These are phyloP conservation scores for Drosophila barbarae DNA, from an alignment of 2,888 invertebrate genomes.

Conservation along the genomic window DNA sequence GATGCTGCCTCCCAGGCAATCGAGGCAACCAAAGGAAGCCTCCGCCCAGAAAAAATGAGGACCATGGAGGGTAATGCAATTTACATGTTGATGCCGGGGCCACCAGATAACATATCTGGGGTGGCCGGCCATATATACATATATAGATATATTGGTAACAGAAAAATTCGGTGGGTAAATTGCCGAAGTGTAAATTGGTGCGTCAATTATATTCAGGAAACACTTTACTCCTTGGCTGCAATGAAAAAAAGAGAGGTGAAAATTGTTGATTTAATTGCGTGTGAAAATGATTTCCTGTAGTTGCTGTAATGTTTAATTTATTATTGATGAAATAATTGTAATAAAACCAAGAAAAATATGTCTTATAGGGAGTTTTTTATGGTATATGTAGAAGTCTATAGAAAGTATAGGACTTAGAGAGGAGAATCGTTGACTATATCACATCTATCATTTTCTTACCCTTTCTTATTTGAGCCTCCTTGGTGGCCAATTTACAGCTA, in stretches of 20 bases:
- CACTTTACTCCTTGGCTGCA: background rate
- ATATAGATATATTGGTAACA: slow-evolving; percentile 22
- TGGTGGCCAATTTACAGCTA: slow-evolving; percentile 18
- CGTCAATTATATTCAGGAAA: slow-evolving; percentile 47
- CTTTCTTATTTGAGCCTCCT: background rate
- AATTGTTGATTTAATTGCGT: slow-evolving; percentile 7
- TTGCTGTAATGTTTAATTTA: background rate
- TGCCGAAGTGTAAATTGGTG: slow-evolving; percentile 59
- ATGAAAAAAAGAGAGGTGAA: background rate
- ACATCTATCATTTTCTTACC: background rate
- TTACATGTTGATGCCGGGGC: slow-evolving; percentile 66
- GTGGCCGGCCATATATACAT: slow-evolving; percentile 26
- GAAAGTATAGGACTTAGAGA: too few species aligned
- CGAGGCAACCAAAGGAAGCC: slow-evolving; percentile 3
- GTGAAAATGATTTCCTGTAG: slow-evolving; percentile 4
- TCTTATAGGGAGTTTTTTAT: background rate
- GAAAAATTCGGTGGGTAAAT: slow-evolving; percentile 22
- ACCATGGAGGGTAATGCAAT: slow-evolving; percentile 62
- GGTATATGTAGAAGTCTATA: too few species aligned
- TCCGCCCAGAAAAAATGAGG: slow-evolving; percentile 10
- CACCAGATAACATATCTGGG: slow-evolving; percentile 21
- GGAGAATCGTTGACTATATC: too few species aligned
- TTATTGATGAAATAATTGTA: background rate
- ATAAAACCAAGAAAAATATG: background rate
- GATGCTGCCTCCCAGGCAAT: slow-evolving; percentile 32